These are phyloP conservation scores for Tursiops truncatus DNA, from an alignment of 2,113 vertebrate species.

Conservation along the genomic window DNA sequence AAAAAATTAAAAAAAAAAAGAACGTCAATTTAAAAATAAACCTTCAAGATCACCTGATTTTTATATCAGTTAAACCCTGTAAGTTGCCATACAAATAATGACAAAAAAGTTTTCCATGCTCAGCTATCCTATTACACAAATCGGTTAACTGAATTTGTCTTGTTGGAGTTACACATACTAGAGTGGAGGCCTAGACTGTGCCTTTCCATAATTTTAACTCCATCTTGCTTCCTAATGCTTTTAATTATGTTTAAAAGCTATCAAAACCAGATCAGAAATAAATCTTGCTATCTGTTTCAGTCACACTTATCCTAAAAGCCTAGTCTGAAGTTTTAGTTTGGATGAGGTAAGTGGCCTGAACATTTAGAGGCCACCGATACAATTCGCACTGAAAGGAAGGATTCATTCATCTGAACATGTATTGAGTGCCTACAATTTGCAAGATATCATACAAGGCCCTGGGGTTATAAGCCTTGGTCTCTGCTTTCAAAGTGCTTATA, in stretches of 20 bases:
- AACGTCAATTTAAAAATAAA: neutral
- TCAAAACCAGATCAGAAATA: neutral
- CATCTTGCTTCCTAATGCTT: neutral
- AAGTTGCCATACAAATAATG: neutral
- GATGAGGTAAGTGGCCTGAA: neutral
- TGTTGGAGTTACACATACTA: neutral
- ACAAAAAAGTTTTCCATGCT: neutral
- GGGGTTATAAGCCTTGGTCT: neutral
- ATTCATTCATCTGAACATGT: neutral
- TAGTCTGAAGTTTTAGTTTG: neutral
- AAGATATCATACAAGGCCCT: neutral
- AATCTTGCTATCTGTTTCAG: neutral
- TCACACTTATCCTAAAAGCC: slow-evolving; percentile 8
- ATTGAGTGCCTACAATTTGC: neutral
- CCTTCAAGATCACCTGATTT: slow-evolving; percentile 1
- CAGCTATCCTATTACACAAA: neutral
- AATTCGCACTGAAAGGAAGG: neutral
- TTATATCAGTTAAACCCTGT: neutral
- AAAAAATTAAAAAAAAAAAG: neutral
- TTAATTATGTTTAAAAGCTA: neutral
- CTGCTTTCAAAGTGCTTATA: neutral
- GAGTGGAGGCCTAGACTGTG: neutral
- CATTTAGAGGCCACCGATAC: neutral
- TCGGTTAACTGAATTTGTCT: neutral
- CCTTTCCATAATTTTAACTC: slow-evolving; percentile 13